A percentile compares a stretch with the other conserved stretches of the same genome.
Evolutionary conservation across 2,888 invertebrate species (phyloP).

Genomic region (Carcina quercana): DNA sequence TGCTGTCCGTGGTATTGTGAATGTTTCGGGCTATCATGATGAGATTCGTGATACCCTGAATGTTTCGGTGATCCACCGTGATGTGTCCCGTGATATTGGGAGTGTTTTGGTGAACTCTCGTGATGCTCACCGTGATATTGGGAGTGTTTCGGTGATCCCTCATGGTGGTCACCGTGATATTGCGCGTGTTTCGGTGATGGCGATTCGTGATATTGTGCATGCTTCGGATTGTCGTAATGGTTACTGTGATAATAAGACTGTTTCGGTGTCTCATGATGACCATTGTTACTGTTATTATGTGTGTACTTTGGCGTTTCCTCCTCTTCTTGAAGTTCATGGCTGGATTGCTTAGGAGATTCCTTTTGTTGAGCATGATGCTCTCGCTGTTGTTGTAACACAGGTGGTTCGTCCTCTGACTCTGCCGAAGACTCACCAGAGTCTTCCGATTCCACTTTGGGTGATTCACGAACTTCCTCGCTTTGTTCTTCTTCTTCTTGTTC

Average conservation of each 20-base stretch:
- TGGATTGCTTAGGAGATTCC: background rate
- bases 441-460: constrained; percentile 17
- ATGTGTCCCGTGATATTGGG: background rate
- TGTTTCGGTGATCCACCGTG: constrained; percentile 4
- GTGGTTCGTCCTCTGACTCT: constrained; percentile 17
- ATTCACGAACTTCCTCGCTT: constrained; percentile 13
- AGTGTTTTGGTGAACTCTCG: constrained; percentile 3
- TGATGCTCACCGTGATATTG: background rate
- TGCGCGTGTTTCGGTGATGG: background rate
- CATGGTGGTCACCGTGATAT: constrained; percentile 1
- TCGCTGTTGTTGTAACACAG: constrained; percentile 7
- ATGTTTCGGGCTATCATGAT: background rate
- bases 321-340: background rate
- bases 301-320: background rate
- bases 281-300: constrained; percentile 6
- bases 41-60: too few species aligned
- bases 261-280: constrained; percentile 4
- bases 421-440: constrained; percentile 16
- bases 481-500: constrained; percentile 20
- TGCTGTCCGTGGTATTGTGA: background rate
- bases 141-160: constrained; percentile 5
- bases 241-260: background rate
- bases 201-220: background rate
- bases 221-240: background rate
- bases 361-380: background rate